Conservation (phyloP, 1,140 invertebrate species). For the Anoplophora glabripennis region DNA sequence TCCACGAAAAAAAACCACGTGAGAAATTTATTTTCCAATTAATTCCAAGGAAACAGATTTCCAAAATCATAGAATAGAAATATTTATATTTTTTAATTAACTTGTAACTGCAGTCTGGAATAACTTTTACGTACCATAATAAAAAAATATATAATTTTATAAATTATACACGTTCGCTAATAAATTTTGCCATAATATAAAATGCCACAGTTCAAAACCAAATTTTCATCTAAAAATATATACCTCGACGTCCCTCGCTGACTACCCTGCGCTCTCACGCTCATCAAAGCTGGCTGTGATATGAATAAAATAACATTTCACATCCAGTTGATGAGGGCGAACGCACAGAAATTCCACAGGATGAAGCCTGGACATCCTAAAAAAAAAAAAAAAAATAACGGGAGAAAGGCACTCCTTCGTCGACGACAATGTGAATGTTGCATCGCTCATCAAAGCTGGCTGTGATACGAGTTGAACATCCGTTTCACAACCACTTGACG, state of each 20-base stretch:
- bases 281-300: constrained; percentile 95
- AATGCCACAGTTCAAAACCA: not conserved
- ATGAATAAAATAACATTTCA: constrained; percentile 72
- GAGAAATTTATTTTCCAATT: too few relatives aligned
- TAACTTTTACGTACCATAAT: too few relatives aligned
- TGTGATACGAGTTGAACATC: constrained; percentile 63
- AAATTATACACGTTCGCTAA: too few relatives aligned
- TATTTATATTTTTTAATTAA: too few relatives aligned
- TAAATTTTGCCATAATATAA: too few relatives aligned
- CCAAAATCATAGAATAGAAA: too few relatives aligned
- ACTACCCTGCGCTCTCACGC: constrained; percentile 50
- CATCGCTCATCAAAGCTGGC: constrained; percentile 79
- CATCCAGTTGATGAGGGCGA: constrained; percentile 72
- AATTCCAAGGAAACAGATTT: too few relatives aligned
- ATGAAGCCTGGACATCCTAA: not conserved
- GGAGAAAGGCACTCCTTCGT: constrained; percentile 44
- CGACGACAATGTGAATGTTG: constrained; percentile 44
- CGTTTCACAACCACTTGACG: constrained; percentile 50
- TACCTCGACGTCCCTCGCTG: constrained; percentile 3
- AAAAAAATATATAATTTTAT: too few relatives aligned
- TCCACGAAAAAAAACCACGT: too few relatives aligned
- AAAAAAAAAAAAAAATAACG: constrained; percentile 12
- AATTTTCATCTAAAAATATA: not conserved
- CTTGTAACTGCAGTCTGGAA: too few relatives aligned
- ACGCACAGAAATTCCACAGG: constrained; percentile 20